Conservation (phyloP, 2,797 vertebrate species). For the Melanotaenia boesemani region DNA sequence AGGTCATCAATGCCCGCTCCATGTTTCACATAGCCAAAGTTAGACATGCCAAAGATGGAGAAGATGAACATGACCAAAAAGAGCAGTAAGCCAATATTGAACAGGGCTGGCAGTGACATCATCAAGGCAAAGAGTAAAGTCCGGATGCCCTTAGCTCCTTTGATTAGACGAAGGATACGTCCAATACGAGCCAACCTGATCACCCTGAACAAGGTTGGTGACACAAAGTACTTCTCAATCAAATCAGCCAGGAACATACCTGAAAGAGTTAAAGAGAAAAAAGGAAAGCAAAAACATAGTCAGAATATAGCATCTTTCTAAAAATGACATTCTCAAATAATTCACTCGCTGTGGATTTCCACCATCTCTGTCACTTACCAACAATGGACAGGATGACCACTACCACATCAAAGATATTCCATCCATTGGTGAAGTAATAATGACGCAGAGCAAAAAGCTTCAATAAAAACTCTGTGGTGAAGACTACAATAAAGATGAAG, state of each 20-base stretch:
- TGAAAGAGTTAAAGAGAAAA: constrained; percentile 55
- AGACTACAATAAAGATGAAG: constrained; percentile 97
- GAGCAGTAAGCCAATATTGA: constrained; percentile 98
- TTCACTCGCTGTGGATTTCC: background rate
- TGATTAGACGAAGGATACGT: constrained; percentile 97
- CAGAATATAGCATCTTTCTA: constrained; percentile 13
- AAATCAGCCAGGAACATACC: constrained; percentile 99
- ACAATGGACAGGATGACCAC: constrained; percentile 99
- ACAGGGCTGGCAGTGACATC: constrained; percentile 99
- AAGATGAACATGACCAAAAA: constrained; percentile 99
- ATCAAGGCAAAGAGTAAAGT: constrained; percentile 99
- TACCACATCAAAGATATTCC: constrained; percentile 99
- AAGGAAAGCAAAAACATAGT: background rate
- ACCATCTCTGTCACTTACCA: constrained; percentile 86
- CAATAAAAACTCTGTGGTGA: constrained; percentile 96
- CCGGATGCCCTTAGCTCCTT: constrained; percentile 98
- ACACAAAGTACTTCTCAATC: constrained; percentile 99
- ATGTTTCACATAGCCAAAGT: constrained; percentile 98
- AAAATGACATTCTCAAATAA: background rate
- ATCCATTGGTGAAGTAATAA: constrained; percentile 99
- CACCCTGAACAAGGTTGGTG: constrained; percentile 97
- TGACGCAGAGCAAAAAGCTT: constrained; percentile 97
- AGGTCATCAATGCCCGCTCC: constrained; percentile 96
- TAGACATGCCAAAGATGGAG: constrained; percentile 99
- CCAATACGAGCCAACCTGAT: constrained; percentile 98